Evolutionary conservation across 2,797 vertebrate species (phyloP), one percentile per base, ranked within the genome.

Genomic region (Rousettus madagascariensis): DNA sequence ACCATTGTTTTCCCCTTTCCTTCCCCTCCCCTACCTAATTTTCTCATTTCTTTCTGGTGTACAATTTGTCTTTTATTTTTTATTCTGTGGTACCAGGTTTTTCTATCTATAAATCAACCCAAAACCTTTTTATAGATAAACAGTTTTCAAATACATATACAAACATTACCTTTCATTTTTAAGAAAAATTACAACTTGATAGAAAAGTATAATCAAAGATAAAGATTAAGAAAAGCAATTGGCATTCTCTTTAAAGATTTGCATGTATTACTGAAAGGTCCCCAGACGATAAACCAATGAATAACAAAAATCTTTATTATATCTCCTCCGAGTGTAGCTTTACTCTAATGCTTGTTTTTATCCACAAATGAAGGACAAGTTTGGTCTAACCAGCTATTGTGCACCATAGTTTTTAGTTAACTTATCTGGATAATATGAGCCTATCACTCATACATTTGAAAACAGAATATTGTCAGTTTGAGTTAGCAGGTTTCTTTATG

Each of bases 191-290:
- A 51, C 1, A 33, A 83, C 28, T 46, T 68, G 13, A 87, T 9
- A 77, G 87, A 82, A 84, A 86, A 95, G 49, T 63, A 79, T 92
- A 86, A 78, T 75, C 8, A 61, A 84, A 93, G n/a, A 4, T 63
- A 82, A 63, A 30, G 10, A 51, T 51, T 53, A 46, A 89, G 9
- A 5, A 80, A 85, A 49, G 16, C 7, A 65, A 63, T 7, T 6
- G 20, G 24, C 46, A 90, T 91, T 84, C 92, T 91, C 61, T 86
- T 55, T 71, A 38, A 77, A 84, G 38, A 87, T 90, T 4, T 79
- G 30, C 30, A 82, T 22, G 8, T 63, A 20, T 79, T 80, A 79
- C n/a, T 51, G 59, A 66, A 59, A 88, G 41, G 24, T 61, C 4
- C 43, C 24, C 28, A 79, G 43, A 92, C 3, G 24, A 13, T 74